Evolutionary conservation across 2,113 vertebrate genomes (phyloP).

Genomic region (Syngnathus scovelli): DNA sequence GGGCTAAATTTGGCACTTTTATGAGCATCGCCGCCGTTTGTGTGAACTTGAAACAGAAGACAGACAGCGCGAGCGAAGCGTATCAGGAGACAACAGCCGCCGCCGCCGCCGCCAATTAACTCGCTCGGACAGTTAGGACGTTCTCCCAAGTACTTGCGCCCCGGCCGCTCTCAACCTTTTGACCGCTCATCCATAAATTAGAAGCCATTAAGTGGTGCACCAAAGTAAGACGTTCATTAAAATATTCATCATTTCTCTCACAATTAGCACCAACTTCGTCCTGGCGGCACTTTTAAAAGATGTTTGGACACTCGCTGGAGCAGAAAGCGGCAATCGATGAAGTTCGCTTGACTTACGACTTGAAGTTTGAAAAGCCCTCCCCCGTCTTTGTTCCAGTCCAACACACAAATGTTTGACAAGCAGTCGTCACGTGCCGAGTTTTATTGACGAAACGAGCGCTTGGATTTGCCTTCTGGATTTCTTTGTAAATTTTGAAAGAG

Average conservation of each 20-base stretch:
- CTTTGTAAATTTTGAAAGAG: background rate
- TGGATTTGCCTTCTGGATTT: background rate
- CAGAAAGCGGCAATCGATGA: background rate
- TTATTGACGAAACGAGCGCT: no score
- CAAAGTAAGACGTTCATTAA: conserved; percentile 46
- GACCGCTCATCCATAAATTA: conserved; percentile 56
- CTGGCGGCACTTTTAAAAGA: background rate
- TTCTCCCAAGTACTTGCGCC: conserved; percentile 34
- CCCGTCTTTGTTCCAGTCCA: background rate
- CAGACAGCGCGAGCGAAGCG: conserved; percentile 8
- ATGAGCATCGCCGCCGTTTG: conserved; percentile 12
- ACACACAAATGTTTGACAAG: background rate
- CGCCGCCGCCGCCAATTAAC: conserved; percentile 53
- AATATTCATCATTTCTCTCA: conserved; percentile 44
- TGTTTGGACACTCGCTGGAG: conserved; percentile 1
- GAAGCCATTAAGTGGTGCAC: conserved; percentile 42
- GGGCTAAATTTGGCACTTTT: conserved; percentile 26
- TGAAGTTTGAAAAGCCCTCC: background rate
- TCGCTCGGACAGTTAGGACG: conserved; percentile 25
- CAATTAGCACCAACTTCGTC: conserved; percentile 23
- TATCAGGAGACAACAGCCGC: conserved; percentile 39
- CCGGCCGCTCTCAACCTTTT: conserved; percentile 46
- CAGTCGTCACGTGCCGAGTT: no score
- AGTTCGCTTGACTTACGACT: background rate
- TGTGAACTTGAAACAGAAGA: background rate